Evolutionary conservation across 2,113 vertebrate genomes (phyloP).

Genomic region (cattle (Bos taurus)): DNA sequence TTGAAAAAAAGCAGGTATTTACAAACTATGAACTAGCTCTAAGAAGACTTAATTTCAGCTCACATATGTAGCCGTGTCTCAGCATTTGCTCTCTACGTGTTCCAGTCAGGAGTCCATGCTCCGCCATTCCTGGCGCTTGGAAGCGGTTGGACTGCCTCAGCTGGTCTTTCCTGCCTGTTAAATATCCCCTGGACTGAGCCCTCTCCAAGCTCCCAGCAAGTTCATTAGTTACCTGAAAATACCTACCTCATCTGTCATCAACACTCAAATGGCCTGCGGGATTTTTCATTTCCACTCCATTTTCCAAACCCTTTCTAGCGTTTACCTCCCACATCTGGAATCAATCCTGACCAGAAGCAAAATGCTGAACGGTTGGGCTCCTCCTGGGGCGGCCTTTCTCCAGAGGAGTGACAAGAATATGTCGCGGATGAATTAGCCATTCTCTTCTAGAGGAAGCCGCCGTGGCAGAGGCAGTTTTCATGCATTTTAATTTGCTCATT

Average conservation of each 20-base stretch:
- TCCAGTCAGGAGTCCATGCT: rapidly evolving
- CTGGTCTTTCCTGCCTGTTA: slow-evolving; percentile 8
- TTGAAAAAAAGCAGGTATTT: not conserved
- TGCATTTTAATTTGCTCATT: slow-evolving; percentile 30
- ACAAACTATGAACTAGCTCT: not conserved
- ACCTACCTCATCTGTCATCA: slow-evolving; percentile 67
- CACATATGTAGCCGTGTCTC: not conserved
- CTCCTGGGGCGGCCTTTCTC: slow-evolving; percentile 18
- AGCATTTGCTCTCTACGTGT: not conserved
- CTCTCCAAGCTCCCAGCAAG: slow-evolving; percentile 37
- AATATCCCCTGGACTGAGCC: not conserved
- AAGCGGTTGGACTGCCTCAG: not conserved
- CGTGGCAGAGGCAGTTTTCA: not conserved
- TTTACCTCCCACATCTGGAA: slow-evolving; percentile 72
- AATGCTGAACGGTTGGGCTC: not conserved
- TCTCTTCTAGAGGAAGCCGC: not conserved
- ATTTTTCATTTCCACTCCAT: slow-evolving; percentile 70
- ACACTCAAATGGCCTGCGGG: slow-evolving; percentile 42
- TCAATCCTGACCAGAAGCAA: slow-evolving; percentile 56
- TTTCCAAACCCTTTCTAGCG: slow-evolving; percentile 57
- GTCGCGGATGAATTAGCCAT: not conserved
- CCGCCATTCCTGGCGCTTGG: not conserved
- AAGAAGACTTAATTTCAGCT: not conserved
- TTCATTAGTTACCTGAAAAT: slow-evolving; percentile 65
- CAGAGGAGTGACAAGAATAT: not conserved